Evolutionary conservation across 2,797 vertebrate species (phyloP), one percentile per base, ranked within the genome.

Genomic region (Molossus molossus): DNA sequence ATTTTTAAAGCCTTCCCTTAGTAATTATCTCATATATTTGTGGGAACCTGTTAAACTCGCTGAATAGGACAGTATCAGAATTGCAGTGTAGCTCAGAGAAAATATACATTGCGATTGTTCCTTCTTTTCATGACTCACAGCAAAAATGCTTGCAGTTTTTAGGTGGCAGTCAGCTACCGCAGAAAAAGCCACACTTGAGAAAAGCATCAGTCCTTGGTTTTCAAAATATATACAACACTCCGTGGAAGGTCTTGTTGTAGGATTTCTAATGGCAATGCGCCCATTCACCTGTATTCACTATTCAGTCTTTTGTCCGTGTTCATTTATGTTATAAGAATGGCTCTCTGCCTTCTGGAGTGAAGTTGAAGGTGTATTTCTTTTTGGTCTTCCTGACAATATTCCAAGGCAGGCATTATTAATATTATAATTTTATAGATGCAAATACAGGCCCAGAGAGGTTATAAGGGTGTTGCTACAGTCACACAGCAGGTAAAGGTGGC

Each of bases 1-100:
- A 48, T 83, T 58, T 45, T 45, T 29, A 37, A 81, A 53, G 8
- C 5, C 23, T 57, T 80, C 37, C 27, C 45, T 87, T 79, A 73
- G 23, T 86, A 86, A 83, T 75, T 87, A 77, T 55, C 76, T 92
- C n/a, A 87, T 48, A 23, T 62, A 89, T 94, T 75, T 90, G 84
- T 90, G 75, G 90, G 76, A 94, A 80, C 79, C 40, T 94, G 25
- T 82, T 75, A 40, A 62, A 95, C 50, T 80, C 53, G 73, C 58
- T 82, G 65, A 45, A 58, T 65, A 67, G 53, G 67, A 60, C 72
- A 23, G 6, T 27, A 55, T 90, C 45, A 67, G 83, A 94, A 81
- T 89, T 93, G 8, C 48, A 73, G 0, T 62, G 21, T 55, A 40
- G 50, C 87, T 91, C 57, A 69, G 72, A 90, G 48, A 87, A 82